Base-by-base conservation (phyloP, 2,888 invertebrate species). In the Lasioglossum malachurum region DNA sequence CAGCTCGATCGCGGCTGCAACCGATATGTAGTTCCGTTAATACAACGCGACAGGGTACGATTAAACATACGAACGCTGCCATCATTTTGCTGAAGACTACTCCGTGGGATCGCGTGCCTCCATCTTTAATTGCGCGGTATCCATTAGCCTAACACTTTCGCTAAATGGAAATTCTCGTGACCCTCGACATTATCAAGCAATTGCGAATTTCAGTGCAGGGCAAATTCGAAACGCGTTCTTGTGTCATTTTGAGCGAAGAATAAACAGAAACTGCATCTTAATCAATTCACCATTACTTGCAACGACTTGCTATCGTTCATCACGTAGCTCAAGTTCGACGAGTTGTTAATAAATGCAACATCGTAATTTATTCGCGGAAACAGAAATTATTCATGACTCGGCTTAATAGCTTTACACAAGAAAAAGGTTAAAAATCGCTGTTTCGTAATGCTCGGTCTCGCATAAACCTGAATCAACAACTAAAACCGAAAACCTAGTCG, bases 1-100 rank as follows among this genome's bases (percentile, higher is more conserved):
- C 23, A 7, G 38, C 12, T 64, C 38, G 44, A 35, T 77, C 69
- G 44, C 16, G 35, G 31, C 53, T 4, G 8, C 69, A n/a, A 44
- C 69, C 53, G 69, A 57, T 19, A n/a, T n/a, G n/a, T n/a, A 73
- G 14, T 76, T 80, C 75, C 53, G 64, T 57, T 71, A 57, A 76
- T 53, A 57, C 57, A n/a, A 38, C 8, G 38, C 38, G 75, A 53
- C 74, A 38, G 53, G n/a, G 53, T n/a, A n/a, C 69, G 69, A 69
- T 69, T 69, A 38, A 69, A 69, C 38, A 69, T 69, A 69, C 69
- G 38, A 4, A 69, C 69, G 35, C 69, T 23, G 69, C 69, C 38
- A 69, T 69, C 35, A 69, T 38, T 69, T 23, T 69, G 3, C 69
- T 23, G 23, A 23, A 38, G 23, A 10, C 38, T 38, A 4, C 38